phyloP scores from a whole-genome alignment of 2,888 invertebrate species.

The Notodonta ziczac region DNA sequence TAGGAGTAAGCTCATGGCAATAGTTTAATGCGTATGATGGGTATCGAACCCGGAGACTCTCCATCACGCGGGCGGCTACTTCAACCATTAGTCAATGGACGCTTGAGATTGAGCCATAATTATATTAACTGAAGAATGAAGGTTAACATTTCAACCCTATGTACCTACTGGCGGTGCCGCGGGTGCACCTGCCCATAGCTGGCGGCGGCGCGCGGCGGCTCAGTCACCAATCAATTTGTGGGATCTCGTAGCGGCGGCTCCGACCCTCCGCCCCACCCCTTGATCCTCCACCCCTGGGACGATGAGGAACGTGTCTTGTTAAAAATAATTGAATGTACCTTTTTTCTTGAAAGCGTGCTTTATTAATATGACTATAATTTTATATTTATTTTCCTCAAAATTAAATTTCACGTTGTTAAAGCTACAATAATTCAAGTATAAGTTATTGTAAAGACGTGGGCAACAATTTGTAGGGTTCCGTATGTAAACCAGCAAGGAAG shows the following conservation, averaged over 20 bases:
- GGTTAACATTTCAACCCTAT: not conserved
- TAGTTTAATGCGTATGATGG: too few relatives aligned
- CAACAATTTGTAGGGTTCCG: too few relatives aligned
- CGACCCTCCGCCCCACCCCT: not conserved
- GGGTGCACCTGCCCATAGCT: not conserved
- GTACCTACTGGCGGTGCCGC: not conserved
- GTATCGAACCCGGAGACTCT: too few relatives aligned
- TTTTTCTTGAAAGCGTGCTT: not conserved
- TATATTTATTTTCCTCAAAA: too few relatives aligned
- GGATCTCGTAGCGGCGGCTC: not conserved
- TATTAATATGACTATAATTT: not conserved
- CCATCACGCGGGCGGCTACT: too few relatives aligned
- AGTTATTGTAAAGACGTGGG: too few relatives aligned
- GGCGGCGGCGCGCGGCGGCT: slow-evolving; percentile 4
- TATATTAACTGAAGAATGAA: not conserved
- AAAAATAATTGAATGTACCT: not conserved
- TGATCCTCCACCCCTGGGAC: not conserved
- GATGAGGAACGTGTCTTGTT: not conserved
- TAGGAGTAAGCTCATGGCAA: too few relatives aligned
- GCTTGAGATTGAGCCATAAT: too few relatives aligned
- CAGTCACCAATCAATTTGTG: slow-evolving; percentile 4
- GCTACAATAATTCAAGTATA: too few relatives aligned
- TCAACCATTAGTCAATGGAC: too few relatives aligned
- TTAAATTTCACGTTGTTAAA: too few relatives aligned
- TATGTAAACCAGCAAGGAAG: too few relatives aligned